Evolutionary conservation across 2,797 vertebrate species (phyloP).

Genomic region (Tympanoctomys barrerae): DNA sequence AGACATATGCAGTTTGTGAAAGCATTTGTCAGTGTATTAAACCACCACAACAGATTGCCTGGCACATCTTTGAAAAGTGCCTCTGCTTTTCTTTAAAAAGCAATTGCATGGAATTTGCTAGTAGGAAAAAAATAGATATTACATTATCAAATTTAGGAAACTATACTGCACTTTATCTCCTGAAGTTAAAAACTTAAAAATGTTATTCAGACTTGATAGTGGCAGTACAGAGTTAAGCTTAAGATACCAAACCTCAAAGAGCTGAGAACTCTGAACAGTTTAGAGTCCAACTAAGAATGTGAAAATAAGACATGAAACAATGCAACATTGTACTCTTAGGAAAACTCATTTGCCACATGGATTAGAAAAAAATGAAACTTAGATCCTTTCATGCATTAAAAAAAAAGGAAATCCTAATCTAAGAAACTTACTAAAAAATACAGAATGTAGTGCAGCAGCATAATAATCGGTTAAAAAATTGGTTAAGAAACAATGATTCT

Average conservation of each 20-base stretch:
- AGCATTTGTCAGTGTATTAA: conserved; percentile 88
- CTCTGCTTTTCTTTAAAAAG: conserved; percentile 87
- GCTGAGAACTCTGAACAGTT: conserved; percentile 72
- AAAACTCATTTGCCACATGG: conserved; percentile 49
- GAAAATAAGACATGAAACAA: conserved; percentile 61
- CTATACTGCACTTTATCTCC: conserved; percentile 61
- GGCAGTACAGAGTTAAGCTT: conserved; percentile 55
- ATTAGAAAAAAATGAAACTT: conserved; percentile 49
- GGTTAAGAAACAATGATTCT: conserved; percentile 67
- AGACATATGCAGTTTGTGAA: conserved; percentile 86
- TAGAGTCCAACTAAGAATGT: conserved; percentile 28
- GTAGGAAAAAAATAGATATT: conserved; percentile 75
- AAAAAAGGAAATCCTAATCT: conserved; percentile 41
- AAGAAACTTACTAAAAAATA: conserved; percentile 52
- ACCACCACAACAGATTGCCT: conserved; percentile 87
- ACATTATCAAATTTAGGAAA: conserved; percentile 72
- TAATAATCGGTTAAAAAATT: conserved; percentile 45
- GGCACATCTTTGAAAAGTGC: conserved; percentile 86
- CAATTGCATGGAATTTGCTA: conserved; percentile 84
- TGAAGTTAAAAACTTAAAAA: conserved; percentile 71
- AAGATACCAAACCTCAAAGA: conserved; percentile 68
- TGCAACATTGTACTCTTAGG: not conserved
- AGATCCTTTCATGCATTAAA: not conserved
- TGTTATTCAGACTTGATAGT: conserved; percentile 52
- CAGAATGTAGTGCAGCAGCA: not conserved